Base-by-base conservation (phyloP, 1,140 invertebrate genomes). In the Eriosoma lanigerum region DNA sequence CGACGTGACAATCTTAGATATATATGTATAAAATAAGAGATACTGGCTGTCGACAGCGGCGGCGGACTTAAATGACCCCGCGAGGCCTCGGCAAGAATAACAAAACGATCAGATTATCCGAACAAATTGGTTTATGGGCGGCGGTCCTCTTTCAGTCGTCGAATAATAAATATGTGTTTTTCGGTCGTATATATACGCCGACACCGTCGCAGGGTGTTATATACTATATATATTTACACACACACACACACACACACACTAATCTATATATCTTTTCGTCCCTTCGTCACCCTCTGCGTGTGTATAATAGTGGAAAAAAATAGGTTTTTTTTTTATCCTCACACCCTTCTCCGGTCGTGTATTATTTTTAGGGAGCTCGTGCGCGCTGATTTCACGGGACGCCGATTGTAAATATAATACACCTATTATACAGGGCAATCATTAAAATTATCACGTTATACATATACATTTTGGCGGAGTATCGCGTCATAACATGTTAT, bases 351-450 rank as follows among this genome's bases (percentile, higher is more conserved):
- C 32, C 13, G 6, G 46, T 70, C 24, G 21, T 58, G 15, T 38
- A 4, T 62, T 46, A 19, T 78, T 78, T 78, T 58, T 44, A 78
- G 75, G 75, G 75, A 44, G 32, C 72, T 60, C 56, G 29, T 46
- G 75, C 75, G 75, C 75, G 75, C 75, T 78, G 75, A 78, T 78
- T 78, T 78, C 75, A 78, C 75, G 75, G 75, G 56, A 56, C 44
- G 56, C 75, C 56, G 75, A 78, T 60, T 56, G 48, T 46, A 56
- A 62, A 62, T 78, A 46, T 68, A 32, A 70, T 48, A 66, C 9
- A 38, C 38, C 15, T 38, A 38, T 4, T 64, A 38, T n/a, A 64
- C 0, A 38, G 32, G 32, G 32, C 3, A 8, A 38, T 38, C 32
- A 8, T 4, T 4, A n/a, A n/a, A n/a, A n/a, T n/a, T n/a, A n/a